Base-by-base conservation (phyloP, 1,140 invertebrate genomes). In the Drosophila cardini region DNA sequence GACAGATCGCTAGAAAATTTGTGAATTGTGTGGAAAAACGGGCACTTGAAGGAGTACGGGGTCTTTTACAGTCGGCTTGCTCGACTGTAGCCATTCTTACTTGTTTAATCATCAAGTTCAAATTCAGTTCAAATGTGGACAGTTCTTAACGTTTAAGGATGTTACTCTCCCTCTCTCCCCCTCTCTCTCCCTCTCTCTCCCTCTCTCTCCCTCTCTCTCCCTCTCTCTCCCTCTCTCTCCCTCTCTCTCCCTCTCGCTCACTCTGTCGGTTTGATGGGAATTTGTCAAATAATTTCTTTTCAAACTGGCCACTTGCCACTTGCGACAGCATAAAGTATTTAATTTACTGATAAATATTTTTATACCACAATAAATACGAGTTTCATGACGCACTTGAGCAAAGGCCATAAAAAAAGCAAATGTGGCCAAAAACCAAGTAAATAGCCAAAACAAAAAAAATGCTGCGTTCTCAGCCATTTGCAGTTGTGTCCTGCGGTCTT, bases 271-370 rank as follows among this genome's bases (percentile, higher is more conserved):
- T 53, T 78, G 72, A 58, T 60, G 52, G 55, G 60, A 63, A 50
- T 68, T 68, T 69, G 52, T 43, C 42, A 69, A 72, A 48, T 38
- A 26, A 36, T 72, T 61, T 56, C 18, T 10, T 71, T 65, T 52
- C 63, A 69, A 56, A 60, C 52, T 30, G 45, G 10, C 21, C 21
- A 21, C 21, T 21, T 26, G 21, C 21, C 45, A 40, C 46, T 38
- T 38, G 36, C 10, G 36, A 42, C 26, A 13, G 57, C 57, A 63
- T 61, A 76, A 67, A 69, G 64, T 79, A 62, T 89, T 87, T 87
- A 87, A 87, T 87, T 89, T 89, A 87, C 84, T 87, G 84, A 87
- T 87, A 87, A 89, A 89, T 89, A 83, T 87, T 84, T 85, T 89
- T 84, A 87, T 89, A 55, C 30, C 64, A 74, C 55, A 83, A 89